Conservation (phyloP, 2,113 vertebrate genomes). For the Salvator merianae region DNA sequence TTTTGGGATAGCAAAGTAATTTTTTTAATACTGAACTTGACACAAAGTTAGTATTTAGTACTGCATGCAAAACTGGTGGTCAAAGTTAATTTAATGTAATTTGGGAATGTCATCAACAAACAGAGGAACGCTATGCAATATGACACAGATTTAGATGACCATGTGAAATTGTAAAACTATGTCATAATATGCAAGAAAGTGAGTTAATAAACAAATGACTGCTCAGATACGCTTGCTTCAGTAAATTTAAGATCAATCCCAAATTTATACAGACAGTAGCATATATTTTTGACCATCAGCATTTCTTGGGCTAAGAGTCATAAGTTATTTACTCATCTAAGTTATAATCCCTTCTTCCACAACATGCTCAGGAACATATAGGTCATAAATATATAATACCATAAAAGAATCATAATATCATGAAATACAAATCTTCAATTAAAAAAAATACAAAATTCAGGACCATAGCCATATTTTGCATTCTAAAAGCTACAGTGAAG, state of each 20-base stretch:
- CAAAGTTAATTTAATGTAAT: not conserved
- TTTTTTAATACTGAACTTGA: conserved; percentile 33
- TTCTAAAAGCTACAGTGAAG: no score
- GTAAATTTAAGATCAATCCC: not conserved
- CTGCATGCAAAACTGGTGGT: not conserved
- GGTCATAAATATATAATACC: no score
- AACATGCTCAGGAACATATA: no score
- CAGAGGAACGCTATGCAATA: rapidly evolving
- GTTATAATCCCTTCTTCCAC: no score
- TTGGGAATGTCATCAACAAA: rapidly evolving
- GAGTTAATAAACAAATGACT: rapidly evolving
- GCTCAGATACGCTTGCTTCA: rapidly evolving
- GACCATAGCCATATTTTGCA: no score
- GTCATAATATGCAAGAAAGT: rapidly evolving
- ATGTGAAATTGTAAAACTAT: rapidly evolving
- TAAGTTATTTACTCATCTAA: not conserved
- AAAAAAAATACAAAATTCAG: no score
- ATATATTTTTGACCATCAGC: not conserved
- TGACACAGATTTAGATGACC: rapidly evolving
- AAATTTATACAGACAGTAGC: not conserved
- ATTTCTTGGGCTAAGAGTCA: not conserved
- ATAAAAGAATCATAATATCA: no score
- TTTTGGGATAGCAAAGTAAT: conserved; percentile 28
- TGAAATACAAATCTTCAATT: no score
- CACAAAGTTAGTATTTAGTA: not conserved